Conservation (phyloP, 53 echinoderm and acorn worm genomes). For the Arbacia lixula region DNA sequence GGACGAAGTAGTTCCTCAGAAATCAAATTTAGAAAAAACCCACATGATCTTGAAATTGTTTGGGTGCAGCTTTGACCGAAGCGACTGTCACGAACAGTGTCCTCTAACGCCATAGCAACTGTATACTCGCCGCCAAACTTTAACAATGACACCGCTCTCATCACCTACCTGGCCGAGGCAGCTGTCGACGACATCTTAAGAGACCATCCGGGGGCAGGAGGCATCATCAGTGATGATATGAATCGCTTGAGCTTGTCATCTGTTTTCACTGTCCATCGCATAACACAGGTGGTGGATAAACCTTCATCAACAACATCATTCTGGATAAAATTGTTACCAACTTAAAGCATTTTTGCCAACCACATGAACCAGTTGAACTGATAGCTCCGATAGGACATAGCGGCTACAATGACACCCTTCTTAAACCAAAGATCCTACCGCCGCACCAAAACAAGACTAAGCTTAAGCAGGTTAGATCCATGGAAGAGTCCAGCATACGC, state of each 20-base stretch:
- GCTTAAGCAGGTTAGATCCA: neutral
- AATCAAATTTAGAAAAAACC: too few relatives aligned
- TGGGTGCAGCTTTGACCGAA: neutral
- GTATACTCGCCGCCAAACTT: neutral
- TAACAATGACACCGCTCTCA: neutral
- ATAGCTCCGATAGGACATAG: conserved; percentile 5
- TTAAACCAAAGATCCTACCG: neutral
- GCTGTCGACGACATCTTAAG: neutral
- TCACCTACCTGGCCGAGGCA: neutral
- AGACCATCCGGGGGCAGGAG: neutral
- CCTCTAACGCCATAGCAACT: neutral
- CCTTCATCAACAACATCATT: neutral
- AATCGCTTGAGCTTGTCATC: neutral
- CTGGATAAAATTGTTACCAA: conserved; percentile 9
- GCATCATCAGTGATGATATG: conserved; percentile 2
- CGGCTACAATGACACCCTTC: neutral
- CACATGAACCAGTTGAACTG: neutral
- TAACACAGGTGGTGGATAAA: conserved; percentile 4
- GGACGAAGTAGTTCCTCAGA: too few relatives aligned
- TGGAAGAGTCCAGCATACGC: neutral
- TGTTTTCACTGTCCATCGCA: neutral
- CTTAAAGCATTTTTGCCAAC: neutral
- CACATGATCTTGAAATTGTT: neutral
- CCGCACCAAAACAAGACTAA: neutral
- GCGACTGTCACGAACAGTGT: neutral